Conservation (phyloP, 2,888 invertebrate genomes). For the Chironomus riparius region DNA sequence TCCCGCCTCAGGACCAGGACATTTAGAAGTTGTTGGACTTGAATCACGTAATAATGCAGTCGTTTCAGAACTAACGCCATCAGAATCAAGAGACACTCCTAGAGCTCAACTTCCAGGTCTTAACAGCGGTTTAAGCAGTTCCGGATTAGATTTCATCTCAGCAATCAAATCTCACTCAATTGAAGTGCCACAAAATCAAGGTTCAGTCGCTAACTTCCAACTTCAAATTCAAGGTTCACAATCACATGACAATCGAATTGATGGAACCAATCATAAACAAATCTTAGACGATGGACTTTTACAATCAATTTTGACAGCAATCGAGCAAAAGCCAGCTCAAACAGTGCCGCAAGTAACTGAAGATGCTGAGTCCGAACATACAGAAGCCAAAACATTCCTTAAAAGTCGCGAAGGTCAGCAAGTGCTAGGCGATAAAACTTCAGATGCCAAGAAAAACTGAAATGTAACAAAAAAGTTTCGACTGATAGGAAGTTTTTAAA, state of each 20-base stretch:
- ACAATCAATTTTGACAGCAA: conserved; percentile 72
- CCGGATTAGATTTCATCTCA: conserved; percentile 36
- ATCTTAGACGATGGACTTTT: conserved; percentile 67
- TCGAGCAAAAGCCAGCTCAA: conserved; percentile 55
- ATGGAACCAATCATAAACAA: conserved; percentile 59
- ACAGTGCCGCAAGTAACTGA: conserved; percentile 31
- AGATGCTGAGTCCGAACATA: conserved; percentile 26
- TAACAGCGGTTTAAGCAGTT: conserved; percentile 30
- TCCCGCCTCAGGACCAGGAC: conserved; percentile 32
- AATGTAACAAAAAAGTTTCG: not conserved
- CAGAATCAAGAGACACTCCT: conserved; percentile 32
- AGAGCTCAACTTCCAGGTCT: conserved; percentile 36
- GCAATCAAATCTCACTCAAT: conserved; percentile 39
- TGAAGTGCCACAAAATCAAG: conserved; percentile 45
- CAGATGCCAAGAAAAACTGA: not conserved
- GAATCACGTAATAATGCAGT: not conserved
- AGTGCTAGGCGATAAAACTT: conserved; percentile 25
- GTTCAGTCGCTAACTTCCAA: conserved; percentile 56
- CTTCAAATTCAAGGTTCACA: conserved; percentile 62
- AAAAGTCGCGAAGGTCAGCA: conserved; percentile 28
- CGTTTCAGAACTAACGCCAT: not conserved
- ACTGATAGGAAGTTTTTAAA: not conserved
- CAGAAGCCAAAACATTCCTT: conserved; percentile 27
- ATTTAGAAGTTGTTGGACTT: not conserved
- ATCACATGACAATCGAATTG: conserved; percentile 41